phyloP scores from a whole-genome alignment of 2,888 invertebrate species.

The Nemurella pictetii region DNA sequence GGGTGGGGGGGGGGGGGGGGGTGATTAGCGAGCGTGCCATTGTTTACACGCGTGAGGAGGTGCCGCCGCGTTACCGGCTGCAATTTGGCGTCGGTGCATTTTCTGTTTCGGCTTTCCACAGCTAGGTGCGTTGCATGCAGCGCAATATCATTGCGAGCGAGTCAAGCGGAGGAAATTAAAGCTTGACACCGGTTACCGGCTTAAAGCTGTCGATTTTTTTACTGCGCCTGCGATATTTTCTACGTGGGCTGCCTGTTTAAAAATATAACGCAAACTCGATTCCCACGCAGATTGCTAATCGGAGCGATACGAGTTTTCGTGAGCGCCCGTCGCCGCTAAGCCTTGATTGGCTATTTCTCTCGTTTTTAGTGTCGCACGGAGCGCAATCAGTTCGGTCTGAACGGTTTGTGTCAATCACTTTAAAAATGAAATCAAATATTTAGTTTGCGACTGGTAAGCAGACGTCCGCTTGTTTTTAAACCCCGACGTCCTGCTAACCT shows the following conservation, averaged over 20 bases:
- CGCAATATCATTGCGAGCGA: neutral
- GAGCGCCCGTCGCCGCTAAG: too few species aligned
- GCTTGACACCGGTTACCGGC: neutral
- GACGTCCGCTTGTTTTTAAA: neutral
- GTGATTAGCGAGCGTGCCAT: too few species aligned
- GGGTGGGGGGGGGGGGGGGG: neutral
- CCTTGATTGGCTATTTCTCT: too few species aligned
- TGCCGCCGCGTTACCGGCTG: neutral
- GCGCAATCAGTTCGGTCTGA: neutral
- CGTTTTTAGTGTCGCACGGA: too few species aligned
- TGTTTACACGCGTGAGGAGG: neutral
- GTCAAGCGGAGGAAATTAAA: neutral
- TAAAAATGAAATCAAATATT: neutral
- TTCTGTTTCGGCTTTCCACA: neutral
- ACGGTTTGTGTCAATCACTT: neutral
- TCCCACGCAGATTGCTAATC: neutral
- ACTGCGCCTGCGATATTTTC: neutral
- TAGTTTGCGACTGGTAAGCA: neutral
- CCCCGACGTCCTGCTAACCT: neutral
- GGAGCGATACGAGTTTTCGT: neutral
- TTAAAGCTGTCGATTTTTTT: neutral
- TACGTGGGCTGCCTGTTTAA: neutral
- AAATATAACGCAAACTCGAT: neutral
- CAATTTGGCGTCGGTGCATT: too few species aligned
- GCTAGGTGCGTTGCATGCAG: neutral